Conservation (phyloP, 2,113 vertebrate species). For the Entelurus aequoreus region DNA sequence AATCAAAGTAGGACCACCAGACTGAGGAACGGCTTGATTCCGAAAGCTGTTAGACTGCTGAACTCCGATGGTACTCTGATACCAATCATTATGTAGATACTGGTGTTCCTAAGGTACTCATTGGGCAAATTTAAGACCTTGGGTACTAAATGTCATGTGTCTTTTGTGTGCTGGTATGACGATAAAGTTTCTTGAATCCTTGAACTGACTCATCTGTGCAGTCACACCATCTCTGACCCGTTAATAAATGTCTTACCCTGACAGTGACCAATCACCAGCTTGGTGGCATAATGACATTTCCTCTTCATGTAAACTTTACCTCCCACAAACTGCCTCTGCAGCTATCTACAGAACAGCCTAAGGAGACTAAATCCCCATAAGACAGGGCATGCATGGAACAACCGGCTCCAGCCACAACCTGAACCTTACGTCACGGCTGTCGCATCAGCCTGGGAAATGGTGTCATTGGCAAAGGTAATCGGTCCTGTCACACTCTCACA, state of each 20-base stretch:
- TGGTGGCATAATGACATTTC: conserved; percentile 39
- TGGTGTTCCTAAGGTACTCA: too few relatives aligned
- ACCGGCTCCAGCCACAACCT: neutral
- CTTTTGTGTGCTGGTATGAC: too few relatives aligned
- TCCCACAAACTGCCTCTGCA: neutral
- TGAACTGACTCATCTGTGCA: conserved; percentile 7
- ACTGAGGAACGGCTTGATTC: too few relatives aligned
- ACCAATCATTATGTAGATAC: too few relatives aligned
- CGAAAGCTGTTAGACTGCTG: too few relatives aligned
- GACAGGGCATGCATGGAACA: conserved; percentile 8
- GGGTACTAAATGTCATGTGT: too few relatives aligned
- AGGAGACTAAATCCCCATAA: conserved; percentile 79
- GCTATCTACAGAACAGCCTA: conserved; percentile 51
- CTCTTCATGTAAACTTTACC: conserved; percentile 14
- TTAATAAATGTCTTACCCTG: conserved; percentile 28
- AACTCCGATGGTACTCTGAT: too few relatives aligned
- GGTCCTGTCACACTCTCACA: conserved; percentile 15
- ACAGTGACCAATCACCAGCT: conserved; percentile 23
- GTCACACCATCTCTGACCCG: conserved; percentile 22
- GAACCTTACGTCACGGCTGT: conserved; percentile 44
- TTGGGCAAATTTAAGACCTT: too few relatives aligned
- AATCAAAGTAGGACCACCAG: too few relatives aligned
- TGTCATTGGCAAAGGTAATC: conserved; percentile 19
- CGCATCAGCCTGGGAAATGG: conserved; percentile 35
- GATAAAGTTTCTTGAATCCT: too few relatives aligned